phyloP scores from a whole-genome alignment of 2,113 vertebrate species.

The Cephalophus harveyi region DNA sequence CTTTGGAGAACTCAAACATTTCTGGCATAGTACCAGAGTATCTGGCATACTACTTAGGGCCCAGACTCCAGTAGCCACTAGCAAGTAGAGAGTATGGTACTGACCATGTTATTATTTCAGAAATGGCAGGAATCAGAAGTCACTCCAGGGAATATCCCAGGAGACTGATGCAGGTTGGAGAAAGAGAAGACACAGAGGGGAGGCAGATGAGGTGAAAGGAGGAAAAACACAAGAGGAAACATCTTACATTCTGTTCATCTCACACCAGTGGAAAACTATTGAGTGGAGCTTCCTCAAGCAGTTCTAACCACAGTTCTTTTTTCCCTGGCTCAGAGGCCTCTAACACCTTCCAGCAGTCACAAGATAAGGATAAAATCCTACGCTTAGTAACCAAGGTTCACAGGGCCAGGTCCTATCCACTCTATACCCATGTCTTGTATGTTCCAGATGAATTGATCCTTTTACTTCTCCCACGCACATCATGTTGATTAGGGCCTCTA shows the following conservation, averaged over 20 bases:
- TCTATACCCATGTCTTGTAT: neutral
- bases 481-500: neutral
- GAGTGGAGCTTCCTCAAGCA: neutral
- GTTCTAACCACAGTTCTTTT: neutral
- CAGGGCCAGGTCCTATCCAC: neutral
- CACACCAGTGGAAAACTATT: neutral
- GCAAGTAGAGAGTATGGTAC: neutral
- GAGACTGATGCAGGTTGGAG: neutral
- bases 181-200: neutral
- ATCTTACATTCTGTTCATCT: no score
- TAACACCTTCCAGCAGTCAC: neutral
- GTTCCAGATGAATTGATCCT: neutral
- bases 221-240: neutral
- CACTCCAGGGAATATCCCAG: neutral
- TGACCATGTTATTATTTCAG: neutral
- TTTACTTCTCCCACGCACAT: neutral
- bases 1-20: neutral
- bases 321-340: neutral
- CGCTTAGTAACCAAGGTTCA: neutral
- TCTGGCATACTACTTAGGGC: neutral
- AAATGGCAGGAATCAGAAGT: neutral
- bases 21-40: neutral
- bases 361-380: neutral
- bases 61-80: neutral
- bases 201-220: neutral